phyloP scores from a whole-genome alignment of 2,888 invertebrate genomes.

The Glyphotaelius pellucidus region DNA sequence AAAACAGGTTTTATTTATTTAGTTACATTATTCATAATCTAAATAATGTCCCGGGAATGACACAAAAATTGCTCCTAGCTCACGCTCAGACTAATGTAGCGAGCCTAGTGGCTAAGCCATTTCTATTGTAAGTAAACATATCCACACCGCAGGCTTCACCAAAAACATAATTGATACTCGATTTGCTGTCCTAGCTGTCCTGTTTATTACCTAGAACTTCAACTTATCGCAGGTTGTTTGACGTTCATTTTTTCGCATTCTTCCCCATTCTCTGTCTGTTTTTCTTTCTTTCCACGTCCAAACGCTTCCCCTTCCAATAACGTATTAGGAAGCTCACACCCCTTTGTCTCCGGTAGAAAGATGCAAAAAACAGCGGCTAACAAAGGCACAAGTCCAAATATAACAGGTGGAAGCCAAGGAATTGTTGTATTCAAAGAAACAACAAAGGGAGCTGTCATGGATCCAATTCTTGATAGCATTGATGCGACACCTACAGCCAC shows the following conservation, averaged over 20 bases:
- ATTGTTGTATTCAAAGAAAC: slow-evolving; percentile 74
- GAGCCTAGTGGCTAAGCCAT: background rate
- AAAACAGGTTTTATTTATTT: background rate
- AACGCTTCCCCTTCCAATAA: slow-evolving; percentile 82
- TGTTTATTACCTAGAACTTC: background rate
- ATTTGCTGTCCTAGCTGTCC: background rate
- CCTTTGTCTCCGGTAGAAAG: slow-evolving; percentile 82
- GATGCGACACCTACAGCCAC: slow-evolving; percentile 86
- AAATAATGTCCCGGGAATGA: background rate
- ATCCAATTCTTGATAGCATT: slow-evolving; percentile 85
- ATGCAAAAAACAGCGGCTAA: slow-evolving; percentile 78
- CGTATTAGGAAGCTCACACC: slow-evolving; percentile 81
- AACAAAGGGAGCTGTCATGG: slow-evolving; percentile 84
- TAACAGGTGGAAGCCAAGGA: slow-evolving; percentile 78
- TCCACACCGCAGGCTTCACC: background rate
- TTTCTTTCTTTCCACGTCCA: slow-evolving; percentile 68
- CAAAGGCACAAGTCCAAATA: slow-evolving; percentile 80
- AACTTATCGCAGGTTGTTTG: background rate
- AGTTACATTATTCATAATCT: background rate
- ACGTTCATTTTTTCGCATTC: background rate
- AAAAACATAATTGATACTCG: background rate
- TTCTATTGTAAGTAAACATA: background rate
- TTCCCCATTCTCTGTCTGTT: background rate
- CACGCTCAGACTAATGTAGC: background rate
- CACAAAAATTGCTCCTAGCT: background rate